Evolutionary conservation across 1,140 invertebrate species (phyloP).

Genomic region (Oppia nitens): DNA sequence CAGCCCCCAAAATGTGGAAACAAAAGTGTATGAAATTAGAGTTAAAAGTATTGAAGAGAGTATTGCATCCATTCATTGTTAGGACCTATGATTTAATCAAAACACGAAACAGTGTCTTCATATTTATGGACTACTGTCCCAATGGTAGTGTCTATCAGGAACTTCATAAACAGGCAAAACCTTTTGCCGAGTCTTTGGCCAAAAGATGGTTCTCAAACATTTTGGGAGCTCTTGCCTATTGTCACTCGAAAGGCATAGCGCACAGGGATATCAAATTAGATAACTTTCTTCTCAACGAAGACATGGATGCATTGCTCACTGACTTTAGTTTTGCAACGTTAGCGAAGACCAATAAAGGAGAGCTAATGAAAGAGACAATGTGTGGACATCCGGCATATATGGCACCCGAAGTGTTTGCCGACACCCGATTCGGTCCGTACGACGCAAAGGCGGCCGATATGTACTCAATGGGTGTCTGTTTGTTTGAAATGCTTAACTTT

Average conservation of each 20-base stretch:
- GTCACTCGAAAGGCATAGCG: neutral
- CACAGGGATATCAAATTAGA: conserved; percentile 5
- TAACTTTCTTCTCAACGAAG: neutral
- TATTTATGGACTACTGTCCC: conserved; percentile 5
- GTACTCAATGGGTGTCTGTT: neutral
- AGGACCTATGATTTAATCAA: neutral
- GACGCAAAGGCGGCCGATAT: conserved; percentile 1
- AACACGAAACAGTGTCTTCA: neutral
- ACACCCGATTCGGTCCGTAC: neutral
- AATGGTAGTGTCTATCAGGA: neutral
- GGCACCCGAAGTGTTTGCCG: neutral
- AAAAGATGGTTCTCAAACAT: conserved; percentile 5
- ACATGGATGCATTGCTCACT: neutral
- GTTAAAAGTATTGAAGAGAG: neutral
- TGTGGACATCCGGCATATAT: neutral
- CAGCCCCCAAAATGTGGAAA: no score
- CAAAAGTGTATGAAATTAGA: neutral
- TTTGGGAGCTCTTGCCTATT: conserved; percentile 2
- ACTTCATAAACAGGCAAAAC: neutral
- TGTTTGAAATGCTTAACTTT: neutral
- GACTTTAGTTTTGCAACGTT: neutral
- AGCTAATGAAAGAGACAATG: neutral
- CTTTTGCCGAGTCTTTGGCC: neutral
- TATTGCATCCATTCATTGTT: conserved; percentile 6
- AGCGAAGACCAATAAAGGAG: neutral